Evolutionary conservation across 2,888 invertebrate species (phyloP).

Genomic region (Andrena fulva): DNA sequence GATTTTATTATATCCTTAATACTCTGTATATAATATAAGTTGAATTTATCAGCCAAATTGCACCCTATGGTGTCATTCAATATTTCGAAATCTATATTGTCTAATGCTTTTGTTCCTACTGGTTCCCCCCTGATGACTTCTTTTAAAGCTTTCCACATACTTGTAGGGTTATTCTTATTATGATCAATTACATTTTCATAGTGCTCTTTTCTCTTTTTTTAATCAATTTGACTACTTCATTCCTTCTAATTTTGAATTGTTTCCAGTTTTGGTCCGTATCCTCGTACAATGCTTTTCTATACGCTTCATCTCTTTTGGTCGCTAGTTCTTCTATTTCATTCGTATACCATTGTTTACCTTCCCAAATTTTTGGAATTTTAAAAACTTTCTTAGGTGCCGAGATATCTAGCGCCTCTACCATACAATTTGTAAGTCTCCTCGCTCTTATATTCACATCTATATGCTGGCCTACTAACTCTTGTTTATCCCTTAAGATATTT

Average conservation of each 20-base stretch:
- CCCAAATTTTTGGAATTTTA: not conserved
- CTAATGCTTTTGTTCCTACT: not conserved
- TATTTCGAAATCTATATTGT: not conserved
- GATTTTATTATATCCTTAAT: not conserved
- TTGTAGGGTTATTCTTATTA: not conserved
- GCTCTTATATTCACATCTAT: not conserved
- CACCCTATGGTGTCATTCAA: not conserved
- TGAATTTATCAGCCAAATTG: not conserved
- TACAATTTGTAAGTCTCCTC: not conserved
- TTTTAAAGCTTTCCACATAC: constrained; percentile 1
- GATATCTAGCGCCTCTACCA: not conserved
- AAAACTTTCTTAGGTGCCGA: not conserved
- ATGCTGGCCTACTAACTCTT: not conserved
- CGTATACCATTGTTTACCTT: constrained; percentile 3
- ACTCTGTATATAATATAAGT: constrained; percentile 2
- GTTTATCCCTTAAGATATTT: not conserved
- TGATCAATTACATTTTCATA: not conserved
- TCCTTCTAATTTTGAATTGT: constrained; percentile 3
- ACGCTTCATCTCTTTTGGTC: not conserved
- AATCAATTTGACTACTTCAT: constrained; percentile 4
- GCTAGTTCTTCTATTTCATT: not conserved
- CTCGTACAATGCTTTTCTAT: not conserved
- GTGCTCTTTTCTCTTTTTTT: not conserved
- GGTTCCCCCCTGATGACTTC: not conserved
- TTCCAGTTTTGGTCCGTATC: not conserved